Base-by-base conservation (phyloP, 2,888 invertebrate genomes). In the Hydropsyche betteni region DNA sequence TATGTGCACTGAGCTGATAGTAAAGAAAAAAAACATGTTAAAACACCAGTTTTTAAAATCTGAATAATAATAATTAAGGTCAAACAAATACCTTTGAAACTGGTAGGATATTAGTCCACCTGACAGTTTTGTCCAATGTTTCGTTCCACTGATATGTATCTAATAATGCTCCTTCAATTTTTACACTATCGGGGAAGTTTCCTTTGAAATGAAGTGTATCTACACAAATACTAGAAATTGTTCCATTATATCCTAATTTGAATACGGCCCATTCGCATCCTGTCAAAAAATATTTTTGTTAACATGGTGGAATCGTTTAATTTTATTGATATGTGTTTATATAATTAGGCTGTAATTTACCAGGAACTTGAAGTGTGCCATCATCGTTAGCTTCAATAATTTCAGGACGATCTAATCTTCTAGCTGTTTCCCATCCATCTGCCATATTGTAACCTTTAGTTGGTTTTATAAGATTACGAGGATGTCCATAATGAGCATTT, bases 381-480 rank as follows among this genome's bases (percentile, higher is more conserved):
- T 87, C 85, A 0, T 84, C 84, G 77, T 89, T 88, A 24, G 86
- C 84, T 81, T 87, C 84, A 24, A 91, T 85, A 16, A 90, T 82
- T 68, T 88, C 84, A 0, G 91, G 90, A 79, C 91, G 84, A 81
- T 91, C 90, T 5, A 89, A 83, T 71, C 90, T 84, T 74, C 91
- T 83, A 0, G 91, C 91, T 0, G 91, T 91, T 81, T 91, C 91
- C 91, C 91, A 91, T 0, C 91, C 91, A 78, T 91, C 91, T 0
- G 86, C 87, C 90, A 91, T 91, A 69, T 85, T 85, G 5, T 83
- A 80, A 50, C 88, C 86, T 77, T 85, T 86, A 74, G 84, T 85
- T 0, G 88, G 87, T 78, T 88, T 87, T 69, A 90, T 89, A 78
- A 91, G 84, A 80, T 90, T 90, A 33, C 86, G 84, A 0, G 91